Base-by-base conservation (phyloP, 2,797 vertebrate species). In the Cossypha caffra region DNA sequence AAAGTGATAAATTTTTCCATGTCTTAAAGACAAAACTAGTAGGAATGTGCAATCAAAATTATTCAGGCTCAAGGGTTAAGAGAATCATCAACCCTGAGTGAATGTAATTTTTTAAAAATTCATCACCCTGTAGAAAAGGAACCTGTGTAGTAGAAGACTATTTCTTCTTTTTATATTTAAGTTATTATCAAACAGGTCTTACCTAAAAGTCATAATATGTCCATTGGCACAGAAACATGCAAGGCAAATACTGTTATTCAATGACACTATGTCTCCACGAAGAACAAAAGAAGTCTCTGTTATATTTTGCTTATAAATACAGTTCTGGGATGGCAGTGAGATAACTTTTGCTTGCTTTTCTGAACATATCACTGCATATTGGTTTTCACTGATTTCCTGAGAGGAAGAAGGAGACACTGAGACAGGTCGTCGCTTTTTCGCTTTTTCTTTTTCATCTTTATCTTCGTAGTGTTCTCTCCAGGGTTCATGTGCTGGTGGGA, bases 171-270 rank as follows among this genome's bases (percentile, higher is more conserved):
- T 63, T 57, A 82, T 50, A 69, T 63, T 80, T 64, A 80, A 64
- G 17, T 54, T 71, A 85, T 6, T 71, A 83, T 71, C 68, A 85
- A 94, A 58, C 25, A 35, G 33, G 10, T 95, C 98, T 98, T 98
- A 99, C 99, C 99, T 99, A 97, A 99, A 99, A 89, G 99, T 99
- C 99, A 99, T 99, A 97, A 99, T 99, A 97, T 99, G 99, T 97
- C 99, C 99, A 35, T 99, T 99, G 97, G 99, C 99, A 96, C 99
- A 99, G 98, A 99, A 99, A 97, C 99, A 99, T 37, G 99, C 99
- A 97, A 99, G 96, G 91, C 99, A 99, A 97, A 98, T 97, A 89
- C 99, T 99, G 85, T 98, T 98, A 97, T 98, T 99, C 98, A 99
- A 98, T n/a, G 99, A 98, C 78, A 99, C 99, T 96, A 99, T 98